Conservation (phyloP, 92 coral and sea anemone genomes). For the Blastomussa wellsi region DNA sequence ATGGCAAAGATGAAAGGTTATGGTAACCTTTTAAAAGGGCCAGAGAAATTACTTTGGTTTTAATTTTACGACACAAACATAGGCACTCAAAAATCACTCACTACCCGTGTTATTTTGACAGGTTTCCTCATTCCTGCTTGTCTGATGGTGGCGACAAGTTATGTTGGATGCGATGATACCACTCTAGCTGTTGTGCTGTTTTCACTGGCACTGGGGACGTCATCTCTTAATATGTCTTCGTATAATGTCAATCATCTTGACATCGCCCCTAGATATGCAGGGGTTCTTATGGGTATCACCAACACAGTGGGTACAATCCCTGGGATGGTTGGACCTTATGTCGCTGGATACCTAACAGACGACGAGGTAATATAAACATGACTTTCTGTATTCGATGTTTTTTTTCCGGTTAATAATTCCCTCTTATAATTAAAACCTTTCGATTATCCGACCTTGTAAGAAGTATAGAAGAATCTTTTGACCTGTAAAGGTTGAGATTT, state of each 20-base stretch:
- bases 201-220: constrained; percentile 73
- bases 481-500: not conserved
- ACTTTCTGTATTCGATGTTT: not conserved
- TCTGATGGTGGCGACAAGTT: constrained; percentile 86
- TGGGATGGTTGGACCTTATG: constrained; percentile 83
- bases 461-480: not conserved
- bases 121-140: constrained; percentile 83
- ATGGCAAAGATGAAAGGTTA: too few species aligned
- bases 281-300: constrained; percentile 91
- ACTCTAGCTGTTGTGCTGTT: constrained; percentile 77
- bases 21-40: too few species aligned
- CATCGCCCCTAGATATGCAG: constrained; percentile 93
- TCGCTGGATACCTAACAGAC: constrained; percentile 84
- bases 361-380: constrained; percentile 55
- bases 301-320: constrained; percentile 84
- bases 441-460: not conserved
- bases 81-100: too few species aligned
- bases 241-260: constrained; percentile 86
- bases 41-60: too few species aligned
- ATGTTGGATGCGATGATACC: constrained; percentile 76
- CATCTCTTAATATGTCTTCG: constrained; percentile 60
- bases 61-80: too few species aligned
- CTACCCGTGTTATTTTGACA: constrained; percentile 19
- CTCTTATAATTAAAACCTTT: not conserved
- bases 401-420: not conserved